Evolutionary conservation across 2,113 vertebrate species (phyloP).

Genomic region (Cheilinus undulatus): DNA sequence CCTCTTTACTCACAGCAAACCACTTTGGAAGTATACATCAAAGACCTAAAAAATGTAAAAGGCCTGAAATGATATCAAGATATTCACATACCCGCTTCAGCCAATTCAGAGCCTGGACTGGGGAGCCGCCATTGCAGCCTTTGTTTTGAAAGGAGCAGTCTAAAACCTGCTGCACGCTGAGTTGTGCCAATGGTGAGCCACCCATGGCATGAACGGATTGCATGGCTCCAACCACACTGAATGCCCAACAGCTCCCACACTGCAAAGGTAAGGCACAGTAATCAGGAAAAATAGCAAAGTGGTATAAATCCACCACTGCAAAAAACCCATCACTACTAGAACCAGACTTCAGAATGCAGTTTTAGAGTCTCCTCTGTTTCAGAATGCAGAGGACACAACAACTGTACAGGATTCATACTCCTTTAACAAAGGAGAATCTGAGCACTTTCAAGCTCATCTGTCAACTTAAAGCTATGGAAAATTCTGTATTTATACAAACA

Average conservation of each 20-base stretch:
- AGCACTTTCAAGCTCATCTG: too few species aligned
- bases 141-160: conserved; percentile 89
- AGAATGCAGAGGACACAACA: too few species aligned
- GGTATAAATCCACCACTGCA: background rate
- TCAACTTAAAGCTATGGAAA: too few species aligned
- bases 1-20: background rate
- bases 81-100: conserved; percentile 84
- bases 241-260: conserved; percentile 97
- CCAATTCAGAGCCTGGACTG: conserved; percentile 86
- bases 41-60: background rate
- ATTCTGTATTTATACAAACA: too few species aligned
- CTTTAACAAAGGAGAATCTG: too few species aligned
- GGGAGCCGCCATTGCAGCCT: conserved; percentile 89
- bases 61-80: background rate
- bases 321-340: background rate
- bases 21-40: background rate
- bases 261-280: conserved; percentile 54
- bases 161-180: conserved; percentile 94
- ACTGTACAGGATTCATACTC: too few species aligned
- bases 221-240: conserved; percentile 89
- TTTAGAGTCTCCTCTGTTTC: too few species aligned
- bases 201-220: conserved; percentile 87
- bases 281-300: background rate
- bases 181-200: conserved; percentile 79
- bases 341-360: too few species aligned